phyloP scores from a whole-genome alignment of 2,113 vertebrate species.

The Calyptommatus sinebrachiatus region DNA sequence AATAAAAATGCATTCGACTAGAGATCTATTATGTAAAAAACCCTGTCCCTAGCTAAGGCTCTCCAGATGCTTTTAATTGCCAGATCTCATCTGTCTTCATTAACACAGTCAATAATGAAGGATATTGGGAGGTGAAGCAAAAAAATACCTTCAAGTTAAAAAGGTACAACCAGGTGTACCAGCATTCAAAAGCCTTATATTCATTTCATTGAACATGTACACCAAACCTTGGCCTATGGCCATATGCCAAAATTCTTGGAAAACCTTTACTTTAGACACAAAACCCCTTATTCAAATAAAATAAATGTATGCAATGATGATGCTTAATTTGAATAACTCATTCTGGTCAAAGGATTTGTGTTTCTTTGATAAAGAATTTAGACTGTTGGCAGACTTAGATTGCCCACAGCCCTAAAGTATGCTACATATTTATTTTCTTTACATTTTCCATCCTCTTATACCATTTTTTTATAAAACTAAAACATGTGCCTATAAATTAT shows the following conservation, averaged over 20 bases:
- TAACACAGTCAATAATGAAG: not conserved
- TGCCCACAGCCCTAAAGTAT: constrained; percentile 26
- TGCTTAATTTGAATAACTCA: constrained; percentile 25
- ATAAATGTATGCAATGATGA: constrained; percentile 8
- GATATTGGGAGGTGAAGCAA: not conserved
- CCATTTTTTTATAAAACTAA: constrained; percentile 61
- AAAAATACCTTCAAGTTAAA: not conserved
- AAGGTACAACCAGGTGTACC: not conserved
- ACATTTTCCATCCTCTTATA: constrained; percentile 47
- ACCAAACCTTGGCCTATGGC: not conserved
- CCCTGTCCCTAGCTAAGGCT: not conserved
- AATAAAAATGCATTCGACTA: too few relatives aligned
- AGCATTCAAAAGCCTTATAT: not conserved
- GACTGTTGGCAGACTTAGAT: constrained; percentile 14
- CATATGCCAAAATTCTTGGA: not conserved
- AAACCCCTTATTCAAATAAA: constrained; percentile 13
- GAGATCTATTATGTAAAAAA: too few relatives aligned
- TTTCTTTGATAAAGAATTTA: constrained; percentile 22
- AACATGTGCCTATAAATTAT: constrained; percentile 71
- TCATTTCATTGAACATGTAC: not conserved
- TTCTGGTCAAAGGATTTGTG: constrained; percentile 26
- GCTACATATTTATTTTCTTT: constrained; percentile 31
- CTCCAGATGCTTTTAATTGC: not conserved
- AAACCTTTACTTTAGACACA: not conserved
- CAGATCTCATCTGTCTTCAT: not conserved